Evolutionary conservation across 2,113 vertebrate genomes (phyloP), one percentile per base, ranked within the genome.

Genomic region (Tragelaphus strepsiceros): DNA sequence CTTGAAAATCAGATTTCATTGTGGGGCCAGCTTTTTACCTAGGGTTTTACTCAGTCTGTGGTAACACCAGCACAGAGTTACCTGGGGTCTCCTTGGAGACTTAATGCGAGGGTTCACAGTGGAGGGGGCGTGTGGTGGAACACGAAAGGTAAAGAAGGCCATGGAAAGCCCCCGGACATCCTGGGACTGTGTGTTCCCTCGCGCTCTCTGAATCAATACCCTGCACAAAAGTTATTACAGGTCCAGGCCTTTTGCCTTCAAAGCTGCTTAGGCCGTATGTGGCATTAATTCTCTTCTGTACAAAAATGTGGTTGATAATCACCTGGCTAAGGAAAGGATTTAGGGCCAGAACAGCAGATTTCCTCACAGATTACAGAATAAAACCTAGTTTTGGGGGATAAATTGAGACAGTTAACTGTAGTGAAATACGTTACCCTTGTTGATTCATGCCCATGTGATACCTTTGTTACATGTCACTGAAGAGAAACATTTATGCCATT

Each of bases 271-370:
- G 98, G 97, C 98, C 39, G 98, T 99, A 98, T 98, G 99, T 99
- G 98, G 99, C 99, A 99, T 99, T 99, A 99, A 99, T 99, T 99
- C 99, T 98, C 99, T 99, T 98, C 99, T 99, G 99, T 98, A 99
- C 98, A 99, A 99, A 99, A 99, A 99, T 99, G 98, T 98, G 98
- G 97, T 98, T 98, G 99, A 98, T 99, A 99, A 99, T 99, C 99
- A 99, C 98, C 98, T 98, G 98, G 98, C 98, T 99, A 98, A 99
- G 98, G 98, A 97, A 98, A 98, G 99, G 99, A 99, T 99, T 99
- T 99, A 98, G 98, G 98, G 98, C 98, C 98, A 97, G 98, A 99
- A 99, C 99, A 99, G 98, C 99, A 99, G 99, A 99, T 99, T 99
- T 99, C 99, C 98, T 99, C 98, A 96, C 99, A 99, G 99, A 99